Conservation (phyloP, 2,113 vertebrate species). For the Tringa solitaria region DNA sequence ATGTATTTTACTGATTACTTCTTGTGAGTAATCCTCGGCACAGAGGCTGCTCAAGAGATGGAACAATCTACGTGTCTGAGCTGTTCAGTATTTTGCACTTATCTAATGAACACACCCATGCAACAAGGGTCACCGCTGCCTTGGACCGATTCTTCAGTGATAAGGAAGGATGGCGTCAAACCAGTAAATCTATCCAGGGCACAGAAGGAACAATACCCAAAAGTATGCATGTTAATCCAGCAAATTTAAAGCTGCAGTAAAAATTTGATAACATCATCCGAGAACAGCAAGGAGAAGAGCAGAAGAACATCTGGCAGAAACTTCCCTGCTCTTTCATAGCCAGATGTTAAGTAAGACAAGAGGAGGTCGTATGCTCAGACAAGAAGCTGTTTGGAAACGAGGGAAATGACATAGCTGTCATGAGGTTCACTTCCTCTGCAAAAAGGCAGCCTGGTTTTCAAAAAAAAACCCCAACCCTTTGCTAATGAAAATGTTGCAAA, state of each 20-base stretch:
- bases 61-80: neutral
- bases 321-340: neutral
- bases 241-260: neutral
- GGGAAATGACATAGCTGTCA: slow-evolving; percentile 50
- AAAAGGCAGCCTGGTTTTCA: slow-evolving; percentile 25
- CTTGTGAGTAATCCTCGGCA: slow-evolving; percentile 16
- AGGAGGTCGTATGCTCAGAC: neutral
- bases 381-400: slow-evolving; percentile 10
- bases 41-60: neutral
- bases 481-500: slow-evolving; percentile 30
- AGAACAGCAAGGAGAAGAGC: neutral
- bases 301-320: neutral
- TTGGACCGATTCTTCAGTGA: neutral
- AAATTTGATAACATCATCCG: neutral
- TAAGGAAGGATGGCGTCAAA: neutral
- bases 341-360: neutral
- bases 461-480: neutral
- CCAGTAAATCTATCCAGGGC: neutral
- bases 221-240: neutral
- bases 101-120: neutral
- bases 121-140: neutral
- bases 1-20: neutral
- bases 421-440: slow-evolving; percentile 63
- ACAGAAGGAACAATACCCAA: neutral
- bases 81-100: neutral